Base-by-base conservation (phyloP, 2,797 vertebrate genomes). In the Halcyon badia region DNA sequence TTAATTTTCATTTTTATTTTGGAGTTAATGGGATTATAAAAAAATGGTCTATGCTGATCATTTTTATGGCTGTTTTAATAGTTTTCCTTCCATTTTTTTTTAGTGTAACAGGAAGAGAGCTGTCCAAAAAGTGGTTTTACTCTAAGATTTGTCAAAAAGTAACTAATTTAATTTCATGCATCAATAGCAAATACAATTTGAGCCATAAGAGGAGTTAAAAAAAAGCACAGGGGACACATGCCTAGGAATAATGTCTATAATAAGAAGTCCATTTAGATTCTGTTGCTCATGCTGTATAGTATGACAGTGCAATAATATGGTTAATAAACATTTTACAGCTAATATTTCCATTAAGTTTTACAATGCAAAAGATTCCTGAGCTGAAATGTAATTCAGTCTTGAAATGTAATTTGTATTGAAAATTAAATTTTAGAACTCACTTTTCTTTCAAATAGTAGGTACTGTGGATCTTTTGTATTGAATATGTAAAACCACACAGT, bases 21-120 rank as follows among this genome's bases (percentile, higher is more conserved):
- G 31, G 33, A 89, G 25, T 64, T 80, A 81, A 46, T 73, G 15
- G 31, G 41, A 49, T 82, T 88, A 77, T 48, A 19, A 81, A 96
- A 93, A 68, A 58, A 26, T 44, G 2, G 15, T 69, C 51, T 33
- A 48, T 39, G 49, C 42, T 70, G 42, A 58, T 57, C 39, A 7
- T 15, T 78, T 91, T 89, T 65, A 68, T 82, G 69, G 18, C 33
- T 64, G 6, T 48, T 87, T 96, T 76, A 94, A 31, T 26, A 6
- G 31, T 94, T 94, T 92, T 49, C 30, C 60, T 33, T 89, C 95
- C 6, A 48, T 81, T 96, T 96, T 87, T 87, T 95, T 56, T 87
- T 91, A 78, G 48, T 46, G 21, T 31, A 86, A 51, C 20, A 93
- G 33, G 57, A 89, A 94, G 25, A 91, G 20, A 69, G 16, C 57